A percentile compares a stretch with the other conserved stretches of the same genome.
Evolutionary conservation across 2,888 invertebrate genomes (phyloP).

Genomic region (Conops quadrifasciatus): DNA sequence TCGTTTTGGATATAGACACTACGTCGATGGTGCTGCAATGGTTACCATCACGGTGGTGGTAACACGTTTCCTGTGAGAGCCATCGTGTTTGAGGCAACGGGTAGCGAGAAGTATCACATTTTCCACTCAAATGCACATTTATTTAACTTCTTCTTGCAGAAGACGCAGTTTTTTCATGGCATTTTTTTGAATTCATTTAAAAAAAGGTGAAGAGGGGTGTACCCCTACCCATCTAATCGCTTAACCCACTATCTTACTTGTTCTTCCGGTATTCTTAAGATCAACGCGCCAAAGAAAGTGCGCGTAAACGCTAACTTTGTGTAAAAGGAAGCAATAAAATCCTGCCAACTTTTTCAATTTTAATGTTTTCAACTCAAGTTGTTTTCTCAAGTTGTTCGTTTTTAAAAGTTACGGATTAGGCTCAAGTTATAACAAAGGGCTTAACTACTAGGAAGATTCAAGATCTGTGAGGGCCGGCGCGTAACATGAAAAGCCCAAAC

Average conservation of each 20-base stretch:
- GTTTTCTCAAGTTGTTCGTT: slow-evolving; percentile 11
- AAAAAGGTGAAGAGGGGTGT: no score
- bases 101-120: slow-evolving; percentile 31
- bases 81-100: neutral
- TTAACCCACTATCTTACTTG: no score
- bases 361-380: slow-evolving; percentile 33
- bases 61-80: no score
- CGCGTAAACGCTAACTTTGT: slow-evolving; percentile 17
- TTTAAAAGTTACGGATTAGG: no score
- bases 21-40: no score
- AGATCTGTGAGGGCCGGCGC: no score
- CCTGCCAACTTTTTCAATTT: slow-evolving; percentile 32
- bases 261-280: neutral
- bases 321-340: slow-evolving; percentile 27
- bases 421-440: no score
- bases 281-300: neutral
- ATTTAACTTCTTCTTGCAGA: slow-evolving; percentile 31
- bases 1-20: no score
- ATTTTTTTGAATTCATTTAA: slow-evolving; percentile 2
- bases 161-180: slow-evolving; percentile 10
- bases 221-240: no score
- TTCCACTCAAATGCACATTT: slow-evolving; percentile 34
- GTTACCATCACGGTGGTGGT: no score
- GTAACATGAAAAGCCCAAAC: no score
- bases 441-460: no score